A percentile compares a stretch with the other conserved stretches of the same genome.
Evolutionary conservation across 2,113 vertebrate genomes (phyloP).

Genomic region (Antechinus stuartii): DNA sequence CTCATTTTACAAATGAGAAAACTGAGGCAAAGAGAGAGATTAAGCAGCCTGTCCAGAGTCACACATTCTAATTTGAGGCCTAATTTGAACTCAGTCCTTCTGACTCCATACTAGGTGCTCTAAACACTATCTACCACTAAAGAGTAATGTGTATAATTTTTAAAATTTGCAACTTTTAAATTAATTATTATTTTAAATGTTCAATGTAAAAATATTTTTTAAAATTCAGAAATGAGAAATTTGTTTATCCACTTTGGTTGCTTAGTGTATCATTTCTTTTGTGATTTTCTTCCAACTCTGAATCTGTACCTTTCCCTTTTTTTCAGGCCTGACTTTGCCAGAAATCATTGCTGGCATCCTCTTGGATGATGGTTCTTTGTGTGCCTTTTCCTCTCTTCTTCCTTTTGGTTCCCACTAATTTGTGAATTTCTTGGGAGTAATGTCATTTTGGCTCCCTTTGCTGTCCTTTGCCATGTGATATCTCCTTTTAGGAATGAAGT

Average conservation of each 20-base stretch:
- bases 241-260: not conserved
- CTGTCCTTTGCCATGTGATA: not conserved
- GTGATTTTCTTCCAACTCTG: not conserved
- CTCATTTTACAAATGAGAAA: not conserved
- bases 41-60: not conserved
- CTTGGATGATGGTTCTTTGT: not conserved
- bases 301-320: not conserved
- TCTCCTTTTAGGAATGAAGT: not conserved
- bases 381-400: not conserved
- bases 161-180: too few species aligned
- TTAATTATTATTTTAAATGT: not conserved
- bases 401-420: not conserved
- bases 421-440: not conserved
- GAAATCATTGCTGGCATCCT: not conserved
- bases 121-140: not conserved
- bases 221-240: not conserved
- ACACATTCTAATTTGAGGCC: not conserved
- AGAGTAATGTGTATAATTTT: not conserved
- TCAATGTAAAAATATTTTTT: too few species aligned
- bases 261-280: not conserved
- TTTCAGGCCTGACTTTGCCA: not conserved
- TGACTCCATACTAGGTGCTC: not conserved
- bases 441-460: not conserved
- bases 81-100: not conserved
- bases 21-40: not conserved